Base-by-base conservation (phyloP, 1,140 invertebrate genomes). In the Campodea augens region DNA sequence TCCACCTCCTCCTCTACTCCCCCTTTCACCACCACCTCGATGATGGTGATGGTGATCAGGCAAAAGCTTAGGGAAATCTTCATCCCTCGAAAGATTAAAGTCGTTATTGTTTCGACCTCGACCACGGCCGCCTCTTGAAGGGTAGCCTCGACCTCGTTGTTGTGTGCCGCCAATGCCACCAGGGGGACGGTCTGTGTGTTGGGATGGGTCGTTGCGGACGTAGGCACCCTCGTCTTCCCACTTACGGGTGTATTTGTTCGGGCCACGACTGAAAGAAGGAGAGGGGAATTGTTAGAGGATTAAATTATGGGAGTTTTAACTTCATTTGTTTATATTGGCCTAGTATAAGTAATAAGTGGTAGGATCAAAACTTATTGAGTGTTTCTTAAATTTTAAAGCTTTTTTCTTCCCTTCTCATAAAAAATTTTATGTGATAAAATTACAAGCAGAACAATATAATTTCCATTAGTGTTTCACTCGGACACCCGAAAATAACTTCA, bases 141-240 rank as follows among this genome's bases (percentile, higher is more conserved):
- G n/a, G n/a, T n/a, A n/a, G n/a, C n/a, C n/a, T n/a, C n/a, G n/a
- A 38, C 51, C 49, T 12, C 49, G 29, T 39, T 38, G 24, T 7
- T 42, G 25, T 20, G 10, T n/a, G n/a, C n/a, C n/a, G n/a, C n/a
- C n/a, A n/a, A n/a, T n/a, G n/a, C n/a, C 29, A 7, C 38, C 22
- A 5, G 46, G 25, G 10, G 50, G 54, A 5, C 52, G 43, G 7
- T 45, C 39, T 13, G 27, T 25, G n/a, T 55, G 61, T 55, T 63
- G 72, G 47, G 56, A 65, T n/a, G n/a, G n/a, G n/a, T n/a, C n/a
- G n/a, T n/a, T n/a, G n/a, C n/a, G n/a, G n/a, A 60, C 60, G 55
- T 90, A 92, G 0, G 86, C 86, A 57, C 84, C 79, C 59, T 86
- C 83, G 57, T 90, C 86, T 59, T 89, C 83, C 85, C 86, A 92